phyloP scores from a whole-genome alignment of 1,140 invertebrate species.

The Andrena cerasifolii region DNA sequence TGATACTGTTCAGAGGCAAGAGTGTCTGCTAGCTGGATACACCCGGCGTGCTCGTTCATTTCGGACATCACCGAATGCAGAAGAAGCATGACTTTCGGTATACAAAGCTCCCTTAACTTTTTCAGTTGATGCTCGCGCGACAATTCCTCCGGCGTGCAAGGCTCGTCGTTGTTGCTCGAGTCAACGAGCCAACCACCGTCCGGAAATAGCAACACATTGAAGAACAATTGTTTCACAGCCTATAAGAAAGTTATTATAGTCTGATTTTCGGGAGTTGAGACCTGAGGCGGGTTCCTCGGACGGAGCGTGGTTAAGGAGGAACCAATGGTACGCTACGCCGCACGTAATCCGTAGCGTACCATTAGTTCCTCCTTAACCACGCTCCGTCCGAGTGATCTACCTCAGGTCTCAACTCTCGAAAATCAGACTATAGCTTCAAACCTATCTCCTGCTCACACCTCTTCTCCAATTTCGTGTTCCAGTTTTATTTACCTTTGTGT shows the following conservation, averaged over 20 bases:
- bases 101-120: constrained; percentile 89
- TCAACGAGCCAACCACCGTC: constrained; percentile 95
- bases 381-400: too few species aligned
- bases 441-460: too few species aligned
- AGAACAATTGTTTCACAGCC: constrained; percentile 90
- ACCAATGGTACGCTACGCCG: too few species aligned
- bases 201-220: constrained; percentile 94
- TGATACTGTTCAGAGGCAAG: constrained; percentile 90
- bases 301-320: too few species aligned
- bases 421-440: too few species aligned
- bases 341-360: too few species aligned
- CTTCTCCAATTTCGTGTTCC: not conserved
- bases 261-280: too few species aligned
- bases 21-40: constrained; percentile 90
- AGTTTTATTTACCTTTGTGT: constrained; percentile 82
- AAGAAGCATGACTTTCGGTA: constrained; percentile 92
- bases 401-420: too few species aligned
- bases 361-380: too few species aligned
- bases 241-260: constrained; percentile 71
- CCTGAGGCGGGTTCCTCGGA: too few species aligned
- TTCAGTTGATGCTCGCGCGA: constrained; percentile 87
- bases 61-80: constrained; percentile 90
- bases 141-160: constrained; percentile 77
- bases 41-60: constrained; percentile 89
- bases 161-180: constrained; percentile 80